phyloP scores from a whole-genome alignment of 2,113 vertebrate genomes.

The Onychostoma macrolepis region DNA sequence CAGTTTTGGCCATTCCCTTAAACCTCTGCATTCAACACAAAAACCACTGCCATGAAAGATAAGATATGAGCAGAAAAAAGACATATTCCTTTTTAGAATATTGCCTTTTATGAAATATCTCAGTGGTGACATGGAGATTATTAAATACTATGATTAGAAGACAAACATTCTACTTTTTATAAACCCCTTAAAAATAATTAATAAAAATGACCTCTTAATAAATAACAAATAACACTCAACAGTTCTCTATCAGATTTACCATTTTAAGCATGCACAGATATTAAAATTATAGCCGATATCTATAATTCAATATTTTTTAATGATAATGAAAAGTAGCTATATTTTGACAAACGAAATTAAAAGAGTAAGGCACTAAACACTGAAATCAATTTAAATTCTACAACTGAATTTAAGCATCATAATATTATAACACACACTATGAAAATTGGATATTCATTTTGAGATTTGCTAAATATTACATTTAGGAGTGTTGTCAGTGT shows the following conservation, averaged over 20 bases:
- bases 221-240: too few relatives aligned
- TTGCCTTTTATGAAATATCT: neutral
- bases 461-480: neutral
- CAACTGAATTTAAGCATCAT: neutral
- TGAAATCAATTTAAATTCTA: neutral
- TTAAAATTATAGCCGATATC: neutral
- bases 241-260: neutral
- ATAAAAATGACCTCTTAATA: too few relatives aligned
- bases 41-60: neutral
- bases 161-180: neutral
- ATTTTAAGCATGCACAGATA: neutral
- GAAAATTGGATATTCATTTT: neutral
- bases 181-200: too few relatives aligned
- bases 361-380: neutral
- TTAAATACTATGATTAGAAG: neutral
- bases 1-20: constrained; percentile 15
- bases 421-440: neutral
- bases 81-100: neutral
- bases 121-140: neutral
- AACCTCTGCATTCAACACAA: constrained; percentile 6
- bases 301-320: neutral
- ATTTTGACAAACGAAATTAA: neutral
- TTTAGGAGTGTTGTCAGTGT: neutral
- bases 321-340: neutral
- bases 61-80: neutral